Evolutionary conservation across 92 coral and sea anemone species (phyloP).

Genomic region (Zoanthus solanderi): DNA sequence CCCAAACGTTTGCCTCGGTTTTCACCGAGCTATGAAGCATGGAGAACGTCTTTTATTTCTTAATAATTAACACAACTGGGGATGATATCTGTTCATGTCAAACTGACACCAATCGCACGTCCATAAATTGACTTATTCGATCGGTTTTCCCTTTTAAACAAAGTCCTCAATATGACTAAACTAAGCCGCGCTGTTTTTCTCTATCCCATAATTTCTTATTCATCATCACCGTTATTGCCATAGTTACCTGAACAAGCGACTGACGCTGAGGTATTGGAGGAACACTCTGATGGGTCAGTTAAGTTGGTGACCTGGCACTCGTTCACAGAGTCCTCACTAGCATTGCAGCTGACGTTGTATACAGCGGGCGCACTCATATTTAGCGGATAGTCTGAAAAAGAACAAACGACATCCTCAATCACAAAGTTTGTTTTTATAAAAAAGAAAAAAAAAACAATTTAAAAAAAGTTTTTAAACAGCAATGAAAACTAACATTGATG

Average conservation of each 20-base stretch:
- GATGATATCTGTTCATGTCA: too few species aligned
- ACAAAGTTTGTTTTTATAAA: background rate
- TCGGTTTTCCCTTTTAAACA: too few species aligned
- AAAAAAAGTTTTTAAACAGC: too few species aligned
- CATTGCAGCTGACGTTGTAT: constrained; percentile 62
- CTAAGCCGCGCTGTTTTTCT: too few species aligned
- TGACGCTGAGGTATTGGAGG: constrained; percentile 57
- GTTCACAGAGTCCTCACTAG: constrained; percentile 69
- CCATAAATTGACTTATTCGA: too few species aligned
- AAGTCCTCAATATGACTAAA: too few species aligned
- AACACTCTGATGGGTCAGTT: constrained; percentile 51
- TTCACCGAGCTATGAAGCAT: too few species aligned
- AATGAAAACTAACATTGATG: too few species aligned
- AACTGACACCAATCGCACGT: too few species aligned
- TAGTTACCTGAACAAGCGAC: constrained; percentile 68
- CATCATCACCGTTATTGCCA: background rate
- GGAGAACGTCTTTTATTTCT: too few species aligned
- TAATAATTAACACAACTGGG: too few species aligned
- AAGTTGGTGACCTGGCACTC: constrained; percentile 55
- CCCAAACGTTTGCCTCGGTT: too few species aligned
- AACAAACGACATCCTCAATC: background rate
- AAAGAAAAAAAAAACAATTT: background rate
- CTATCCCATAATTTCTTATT: background rate
- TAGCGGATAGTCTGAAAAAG: constrained; percentile 18
- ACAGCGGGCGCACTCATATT: constrained; percentile 21